A percentile compares a stretch with the other conserved stretches of the same genome.
Evolutionary conservation across 1,140 invertebrate genomes (phyloP).

Genomic region (Sarcophaga bullata): DNA sequence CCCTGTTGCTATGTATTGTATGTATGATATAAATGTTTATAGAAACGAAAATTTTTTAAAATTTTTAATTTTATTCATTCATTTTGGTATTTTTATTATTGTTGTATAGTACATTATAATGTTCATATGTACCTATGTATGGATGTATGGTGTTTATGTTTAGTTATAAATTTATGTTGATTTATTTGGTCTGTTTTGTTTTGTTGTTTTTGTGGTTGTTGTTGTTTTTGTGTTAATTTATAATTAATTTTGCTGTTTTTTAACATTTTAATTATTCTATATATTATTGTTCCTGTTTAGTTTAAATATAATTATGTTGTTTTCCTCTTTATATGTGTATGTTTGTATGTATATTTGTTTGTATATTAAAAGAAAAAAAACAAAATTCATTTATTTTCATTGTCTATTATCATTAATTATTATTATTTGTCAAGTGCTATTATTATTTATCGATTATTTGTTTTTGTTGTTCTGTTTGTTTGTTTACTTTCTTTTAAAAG

Average conservation of each 20-base stretch:
- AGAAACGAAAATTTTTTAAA: neutral
- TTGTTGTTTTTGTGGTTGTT: slow-evolving; percentile 35
- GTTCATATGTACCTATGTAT: neutral
- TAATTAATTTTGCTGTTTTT: too few species aligned
- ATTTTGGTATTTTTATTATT: neutral
- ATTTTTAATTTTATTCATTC: too few species aligned
- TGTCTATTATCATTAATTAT: neutral
- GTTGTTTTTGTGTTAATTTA: slow-evolving; percentile 34
- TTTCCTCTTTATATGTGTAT: neutral
- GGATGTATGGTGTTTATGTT: too few species aligned
- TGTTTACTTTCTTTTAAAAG: slow-evolving; percentile 40
- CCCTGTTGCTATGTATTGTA: too few species aligned
- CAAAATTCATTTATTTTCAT: slow-evolving; percentile 21
- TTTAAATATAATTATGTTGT: slow-evolving; percentile 5
- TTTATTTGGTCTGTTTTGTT: slow-evolving; percentile 29
- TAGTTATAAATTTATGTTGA: neutral
- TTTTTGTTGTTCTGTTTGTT: neutral
- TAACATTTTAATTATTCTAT: too few species aligned
- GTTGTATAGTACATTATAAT: neutral
- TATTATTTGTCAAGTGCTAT: slow-evolving; percentile 42
- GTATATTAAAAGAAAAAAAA: neutral
- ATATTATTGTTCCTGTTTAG: neutral
- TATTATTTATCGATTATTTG: slow-evolving; percentile 31
- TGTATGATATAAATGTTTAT: neutral
- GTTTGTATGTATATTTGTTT: slow-evolving; percentile 24